phyloP scores from a whole-genome alignment of 2,888 invertebrate genomes.

The Elgonia sp. region DNA sequence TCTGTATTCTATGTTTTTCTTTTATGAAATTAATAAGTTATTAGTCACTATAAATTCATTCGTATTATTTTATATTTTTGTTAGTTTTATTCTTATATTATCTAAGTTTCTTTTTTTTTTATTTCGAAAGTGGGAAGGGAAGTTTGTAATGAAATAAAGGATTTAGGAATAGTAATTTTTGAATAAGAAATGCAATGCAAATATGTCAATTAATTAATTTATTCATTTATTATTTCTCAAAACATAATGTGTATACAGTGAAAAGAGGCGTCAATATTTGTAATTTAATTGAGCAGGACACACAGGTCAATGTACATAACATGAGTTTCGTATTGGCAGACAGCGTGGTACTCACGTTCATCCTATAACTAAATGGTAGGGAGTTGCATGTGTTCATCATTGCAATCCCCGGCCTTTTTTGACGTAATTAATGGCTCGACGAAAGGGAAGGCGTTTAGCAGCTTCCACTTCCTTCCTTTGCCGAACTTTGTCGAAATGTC shows the following conservation, averaged over 20 bases:
- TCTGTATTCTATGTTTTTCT: too few relatives aligned
- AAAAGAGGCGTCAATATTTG: slow-evolving; percentile 56
- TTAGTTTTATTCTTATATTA: too few relatives aligned
- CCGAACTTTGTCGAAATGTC: slow-evolving; percentile 41
- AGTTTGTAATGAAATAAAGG: too few relatives aligned
- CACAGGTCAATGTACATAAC: slow-evolving; percentile 33
- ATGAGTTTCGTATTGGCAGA: slow-evolving; percentile 77
- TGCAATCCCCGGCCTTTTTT: slow-evolving; percentile 80
- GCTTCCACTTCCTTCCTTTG: slow-evolving; percentile 80
- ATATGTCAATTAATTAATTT: slow-evolving; percentile 34
- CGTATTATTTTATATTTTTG: too few relatives aligned
- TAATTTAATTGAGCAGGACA: slow-evolving; percentile 53
- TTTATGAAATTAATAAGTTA: too few relatives aligned
- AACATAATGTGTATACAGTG: slow-evolving; percentile 10
- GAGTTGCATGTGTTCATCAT: slow-evolving; percentile 60
- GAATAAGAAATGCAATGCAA: not conserved
- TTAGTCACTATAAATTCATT: too few relatives aligned
- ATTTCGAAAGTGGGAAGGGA: too few relatives aligned
- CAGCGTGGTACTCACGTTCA: slow-evolving; percentile 82
- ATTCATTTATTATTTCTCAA: slow-evolving; percentile 36
- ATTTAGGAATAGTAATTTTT: too few relatives aligned
- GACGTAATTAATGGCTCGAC: slow-evolving; percentile 85
- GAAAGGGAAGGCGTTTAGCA: slow-evolving; percentile 84
- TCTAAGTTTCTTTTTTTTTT: too few relatives aligned
- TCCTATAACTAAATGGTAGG: slow-evolving; percentile 21